phyloP scores from a whole-genome alignment of 2,888 invertebrate species.

The Conus canariensis region DNA sequence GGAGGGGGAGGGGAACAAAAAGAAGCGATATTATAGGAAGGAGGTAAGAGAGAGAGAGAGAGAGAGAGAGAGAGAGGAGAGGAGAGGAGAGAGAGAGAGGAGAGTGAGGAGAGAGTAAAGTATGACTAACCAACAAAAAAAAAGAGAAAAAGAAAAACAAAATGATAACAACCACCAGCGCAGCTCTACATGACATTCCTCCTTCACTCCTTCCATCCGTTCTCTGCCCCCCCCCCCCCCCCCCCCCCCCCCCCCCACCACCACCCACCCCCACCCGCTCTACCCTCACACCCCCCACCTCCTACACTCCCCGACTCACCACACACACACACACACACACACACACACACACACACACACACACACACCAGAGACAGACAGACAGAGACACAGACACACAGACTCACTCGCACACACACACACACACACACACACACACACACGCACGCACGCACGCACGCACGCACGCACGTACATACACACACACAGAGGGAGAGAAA shows the following conservation, averaged over 20 bases:
- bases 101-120: neutral
- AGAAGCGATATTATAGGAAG: too few species aligned
- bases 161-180: neutral
- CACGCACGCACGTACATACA: neutral
- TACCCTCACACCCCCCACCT: too few species aligned
- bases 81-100: neutral
- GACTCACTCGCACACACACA: neutral
- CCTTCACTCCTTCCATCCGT: too few species aligned
- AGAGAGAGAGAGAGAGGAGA: neutral
- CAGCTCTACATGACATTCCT: too few species aligned
- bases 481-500: neutral
- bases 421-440: slow-evolving; percentile 20
- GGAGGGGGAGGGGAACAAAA: neutral
- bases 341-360: slow-evolving; percentile 24
- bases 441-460: neutral
- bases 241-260: neutral
- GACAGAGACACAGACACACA: neutral
- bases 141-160: neutral
- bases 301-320: too few species aligned
- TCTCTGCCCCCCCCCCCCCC: too few species aligned
- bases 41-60: neutral
- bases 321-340: neutral
- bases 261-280: too few species aligned
- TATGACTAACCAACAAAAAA: neutral
- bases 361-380: neutral